These are phyloP conservation scores for Parasteatoda lunata DNA, from an alignment of 2,888 invertebrate genomes.

Conservation along the genomic window DNA sequence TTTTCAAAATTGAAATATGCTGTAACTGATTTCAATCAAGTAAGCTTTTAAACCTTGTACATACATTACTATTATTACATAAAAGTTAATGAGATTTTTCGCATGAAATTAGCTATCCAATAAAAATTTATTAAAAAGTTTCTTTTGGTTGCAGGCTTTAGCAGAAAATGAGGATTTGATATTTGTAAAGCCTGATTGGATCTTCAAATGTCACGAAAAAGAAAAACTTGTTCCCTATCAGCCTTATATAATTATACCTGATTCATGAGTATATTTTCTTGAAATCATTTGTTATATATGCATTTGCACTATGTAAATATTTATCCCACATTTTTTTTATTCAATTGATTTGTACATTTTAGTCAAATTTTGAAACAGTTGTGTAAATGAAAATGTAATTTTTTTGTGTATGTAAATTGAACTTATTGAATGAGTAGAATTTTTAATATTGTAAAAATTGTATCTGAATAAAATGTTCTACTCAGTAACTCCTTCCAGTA, in stretches of 20 bases:
- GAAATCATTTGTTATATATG: not conserved
- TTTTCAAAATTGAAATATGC: not conserved
- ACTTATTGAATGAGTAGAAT: no score
- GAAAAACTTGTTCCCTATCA: slow-evolving; percentile 70
- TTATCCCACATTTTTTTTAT: not conserved
- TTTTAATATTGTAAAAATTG: no score
- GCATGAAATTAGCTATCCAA: not conserved
- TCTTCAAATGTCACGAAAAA: slow-evolving; percentile 79
- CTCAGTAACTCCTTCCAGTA: no score
- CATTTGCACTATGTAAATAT: not conserved
- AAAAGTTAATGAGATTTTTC: not conserved
- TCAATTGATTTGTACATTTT: no score
- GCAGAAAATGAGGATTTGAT: slow-evolving; percentile 73
- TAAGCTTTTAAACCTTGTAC: not conserved
- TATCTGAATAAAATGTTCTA: no score
- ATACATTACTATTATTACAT: not conserved
- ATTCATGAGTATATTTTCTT: not conserved
- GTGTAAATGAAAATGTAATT: no score
- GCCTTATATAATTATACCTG: slow-evolving; percentile 48
- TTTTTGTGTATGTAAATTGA: no score
- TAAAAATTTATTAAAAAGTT: not conserved
- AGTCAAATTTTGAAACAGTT: no score
- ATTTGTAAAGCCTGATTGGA: slow-evolving; percentile 79
- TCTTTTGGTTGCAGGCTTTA: slow-evolving; percentile 72
- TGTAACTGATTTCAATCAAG: no score